A percentile compares a stretch with the other conserved stretches of the same genome.
Evolutionary conservation across 1,140 invertebrate species (phyloP).

Genomic region (Aphaenogaster rudis): DNA sequence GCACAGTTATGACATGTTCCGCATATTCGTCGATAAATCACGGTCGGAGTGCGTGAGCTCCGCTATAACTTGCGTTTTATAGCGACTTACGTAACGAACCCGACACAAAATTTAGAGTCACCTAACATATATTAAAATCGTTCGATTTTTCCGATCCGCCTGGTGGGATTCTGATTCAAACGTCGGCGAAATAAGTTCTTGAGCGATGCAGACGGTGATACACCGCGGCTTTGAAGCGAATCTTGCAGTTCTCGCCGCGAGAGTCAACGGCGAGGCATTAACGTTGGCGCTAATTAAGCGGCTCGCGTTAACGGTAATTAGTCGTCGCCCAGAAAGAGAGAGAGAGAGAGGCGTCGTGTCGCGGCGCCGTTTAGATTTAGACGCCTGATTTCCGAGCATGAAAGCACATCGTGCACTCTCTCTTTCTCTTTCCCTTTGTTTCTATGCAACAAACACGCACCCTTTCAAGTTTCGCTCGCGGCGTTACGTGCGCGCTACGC

Average conservation of each 20-base stretch:
- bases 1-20: slow-evolving; percentile 6
- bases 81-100: neutral
- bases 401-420: slow-evolving; percentile 68
- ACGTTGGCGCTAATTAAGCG: slow-evolving; percentile 80
- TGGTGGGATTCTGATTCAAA: neutral
- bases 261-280: slow-evolving; percentile 69
- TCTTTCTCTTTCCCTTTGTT: slow-evolving; percentile 33
- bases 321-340: slow-evolving; percentile 66
- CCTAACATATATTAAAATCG: neutral
- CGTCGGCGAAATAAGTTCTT: neutral
- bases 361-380: slow-evolving; percentile 81
- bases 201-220: neutral
- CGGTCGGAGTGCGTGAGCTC: neutral
- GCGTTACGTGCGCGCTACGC: neutral
- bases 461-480: slow-evolving; percentile 67
- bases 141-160: neutral
- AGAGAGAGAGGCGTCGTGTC: slow-evolving; percentile 69
- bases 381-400: slow-evolving; percentile 81
- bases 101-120: neutral
- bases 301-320: slow-evolving; percentile 83
- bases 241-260: neutral
- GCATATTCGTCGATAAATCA: slow-evolving; percentile 62
- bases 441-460: slow-evolving; percentile 58
- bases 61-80: neutral
- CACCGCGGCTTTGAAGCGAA: neutral